Evolutionary conservation across 2,888 invertebrate genomes (phyloP).

Genomic region (Synergus umbraculus): DNA sequence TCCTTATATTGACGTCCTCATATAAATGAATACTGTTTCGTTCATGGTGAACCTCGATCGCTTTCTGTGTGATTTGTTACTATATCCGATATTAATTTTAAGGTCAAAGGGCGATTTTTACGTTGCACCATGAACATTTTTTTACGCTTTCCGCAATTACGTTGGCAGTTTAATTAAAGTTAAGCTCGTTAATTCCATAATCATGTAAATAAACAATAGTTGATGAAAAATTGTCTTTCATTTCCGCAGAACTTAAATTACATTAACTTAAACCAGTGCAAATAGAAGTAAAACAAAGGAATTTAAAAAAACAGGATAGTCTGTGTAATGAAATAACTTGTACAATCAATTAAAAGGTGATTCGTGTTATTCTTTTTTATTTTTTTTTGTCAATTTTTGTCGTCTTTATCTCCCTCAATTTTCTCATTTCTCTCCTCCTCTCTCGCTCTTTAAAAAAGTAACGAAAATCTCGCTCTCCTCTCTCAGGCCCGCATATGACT

Average conservation of each 20-base stretch:
- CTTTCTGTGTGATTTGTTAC: slow-evolving; percentile 61
- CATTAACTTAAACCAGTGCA: no score
- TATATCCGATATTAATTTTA: slow-evolving; percentile 41
- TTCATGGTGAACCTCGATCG: slow-evolving; percentile 73
- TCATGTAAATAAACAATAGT: slow-evolving; percentile 33
- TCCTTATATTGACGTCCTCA: neutral
- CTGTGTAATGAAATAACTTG: neutral
- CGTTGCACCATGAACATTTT: slow-evolving; percentile 67
- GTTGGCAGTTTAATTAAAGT: neutral
- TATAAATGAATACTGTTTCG: slow-evolving; percentile 2
- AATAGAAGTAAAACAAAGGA: no score
- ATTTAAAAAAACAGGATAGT: neutral
- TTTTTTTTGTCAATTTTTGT: slow-evolving; percentile 24
- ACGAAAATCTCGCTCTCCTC: slow-evolving; percentile 54
- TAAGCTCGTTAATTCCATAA: slow-evolving; percentile 25
- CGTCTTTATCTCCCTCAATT: slow-evolving; percentile 38
- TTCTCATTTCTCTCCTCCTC: slow-evolving; percentile 49
- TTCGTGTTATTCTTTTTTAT: slow-evolving; percentile 30
- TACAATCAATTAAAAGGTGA: slow-evolving; percentile 31
- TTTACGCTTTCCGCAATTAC: slow-evolving; percentile 19
- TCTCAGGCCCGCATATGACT: slow-evolving; percentile 49
- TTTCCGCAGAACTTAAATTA: neutral
- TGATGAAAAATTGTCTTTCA: neutral
- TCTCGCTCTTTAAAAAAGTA: slow-evolving; percentile 56
- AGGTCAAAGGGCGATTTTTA: slow-evolving; percentile 71